phyloP scores from a whole-genome alignment of 2,888 invertebrate genomes.

The Platycnemis pennipes region DNA sequence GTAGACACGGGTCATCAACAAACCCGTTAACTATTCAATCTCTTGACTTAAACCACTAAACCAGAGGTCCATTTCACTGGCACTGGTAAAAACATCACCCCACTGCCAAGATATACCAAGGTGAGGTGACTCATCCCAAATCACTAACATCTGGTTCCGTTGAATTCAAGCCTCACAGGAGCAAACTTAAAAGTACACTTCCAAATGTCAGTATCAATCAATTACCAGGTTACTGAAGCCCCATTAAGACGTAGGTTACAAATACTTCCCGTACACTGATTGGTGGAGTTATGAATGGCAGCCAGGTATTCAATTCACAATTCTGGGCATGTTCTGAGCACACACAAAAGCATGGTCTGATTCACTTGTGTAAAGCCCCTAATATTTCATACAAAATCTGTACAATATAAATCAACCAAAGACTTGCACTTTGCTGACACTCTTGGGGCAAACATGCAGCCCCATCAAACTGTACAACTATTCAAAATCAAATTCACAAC shows the following conservation, averaged over 20 bases:
- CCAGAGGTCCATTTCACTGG: neutral
- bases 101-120: neutral
- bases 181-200: neutral
- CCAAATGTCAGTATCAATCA: neutral
- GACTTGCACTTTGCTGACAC: neutral
- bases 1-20: neutral
- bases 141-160: neutral
- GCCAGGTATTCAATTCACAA: neutral
- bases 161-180: neutral
- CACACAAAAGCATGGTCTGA: neutral
- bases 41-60: neutral
- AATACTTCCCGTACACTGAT: slow-evolving; percentile 11
- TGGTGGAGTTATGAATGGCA: neutral
- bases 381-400: neutral
- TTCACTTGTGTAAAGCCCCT: slow-evolving; percentile 17
- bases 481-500: slow-evolving; percentile 3
- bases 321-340: neutral
- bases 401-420: neutral
- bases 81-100: neutral
- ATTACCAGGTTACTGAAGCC: neutral
- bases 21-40: neutral
- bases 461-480: neutral
- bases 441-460: neutral
- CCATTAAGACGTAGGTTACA: neutral
- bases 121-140: neutral